Base-by-base conservation (phyloP, 2,888 invertebrate species). In the Eustalomyia histrio region DNA sequence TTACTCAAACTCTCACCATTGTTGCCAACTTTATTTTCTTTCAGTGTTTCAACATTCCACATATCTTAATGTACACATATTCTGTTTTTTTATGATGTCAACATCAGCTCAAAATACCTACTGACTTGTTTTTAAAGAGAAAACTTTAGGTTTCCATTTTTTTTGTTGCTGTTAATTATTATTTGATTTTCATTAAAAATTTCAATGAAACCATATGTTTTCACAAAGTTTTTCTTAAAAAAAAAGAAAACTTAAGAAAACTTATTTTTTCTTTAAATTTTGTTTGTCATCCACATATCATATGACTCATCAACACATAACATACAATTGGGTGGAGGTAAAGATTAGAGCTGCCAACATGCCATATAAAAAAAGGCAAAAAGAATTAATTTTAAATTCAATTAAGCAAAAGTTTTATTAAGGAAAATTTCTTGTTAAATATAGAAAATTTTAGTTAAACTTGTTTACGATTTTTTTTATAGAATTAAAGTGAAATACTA, bases 81-180 rank as follows among this genome's bases (percentile, higher is more conserved):
- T 6, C 3, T 4, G 7, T 33, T 52, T 5, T 18, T 17, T 35
- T 24, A 21, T 35, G 16, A 67, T 33, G 29, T 10, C 18, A 24
- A 55, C 39, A 67, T 55, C 43, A 18, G 6, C 55, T 29, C n/a
- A n/a, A n/a, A n/a, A n/a, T n/a, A n/a, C n/a, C 7, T 29, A 29
- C 29, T 29, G 29, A 29, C 29, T 29, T n/a, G n/a, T 68, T 58
- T 33, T 14, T 68, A 24, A 3, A 16, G 35, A 50, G 5, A 50
- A 35, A 65, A 67, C 10, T 67, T 65, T 57, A 35, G 35, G 35
- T 29, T 43, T 43, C 16, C 8, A 24, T 6, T 57, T 53, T 57
- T 53, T 65, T 64, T 50, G 33, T 33, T 60, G 12, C 21, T 64
- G 63, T 76, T 76, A 76, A 76, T 76, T 69, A 76, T 50, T 68